Evolutionary conservation across 2,113 vertebrate species (phyloP), one percentile per base, ranked within the genome.

Genomic region (Solea solea): DNA sequence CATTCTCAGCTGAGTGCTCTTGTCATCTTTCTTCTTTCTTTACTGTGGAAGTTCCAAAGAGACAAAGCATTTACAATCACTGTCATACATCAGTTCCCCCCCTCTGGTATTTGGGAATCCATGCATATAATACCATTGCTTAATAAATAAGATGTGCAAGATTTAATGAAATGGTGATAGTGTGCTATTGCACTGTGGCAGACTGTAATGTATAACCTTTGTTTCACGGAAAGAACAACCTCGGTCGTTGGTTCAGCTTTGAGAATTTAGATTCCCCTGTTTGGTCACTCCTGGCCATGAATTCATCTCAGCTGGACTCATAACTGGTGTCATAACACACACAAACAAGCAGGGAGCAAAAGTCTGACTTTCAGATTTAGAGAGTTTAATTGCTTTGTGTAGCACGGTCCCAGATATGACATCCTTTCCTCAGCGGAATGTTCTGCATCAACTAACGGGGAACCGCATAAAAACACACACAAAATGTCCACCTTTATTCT

Each of bases 1-100:
- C 69, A 34, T 44, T 50, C 63, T 86, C 69, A 64, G 70, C 69
- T 78, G 51, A 79, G 67, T 66, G 63, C 45, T 78, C 81, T 78
- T 65, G 82, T 83, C 72, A 69, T 79, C 54, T 82, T 72, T 85
- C 50, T 0, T 21, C 51, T 55, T 10, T 70, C 45, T 72, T 79
- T 42, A 51, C 66, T 68, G 56, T 66, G 69, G n/a, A 64, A 21
- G 21, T 64, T 80, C 28, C 28, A 64, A 48, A 73, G 45, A 78
- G 28, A 34, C 34, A 3, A 34, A 34, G 34, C 34, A 74, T 80
- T 54, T 69, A 55, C 49, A 70, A 11, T 27, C 46, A 64, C 57
- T 74, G 16, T n/a, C 40, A 27, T 50, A 28, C 40, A 50, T 61
- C n/a, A 21, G 6, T 48, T 55, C 28, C 16, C 34, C 34, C 63